Evolutionary conservation across 2,888 invertebrate species (phyloP).

Genomic region (Seira sanloemensis): DNA sequence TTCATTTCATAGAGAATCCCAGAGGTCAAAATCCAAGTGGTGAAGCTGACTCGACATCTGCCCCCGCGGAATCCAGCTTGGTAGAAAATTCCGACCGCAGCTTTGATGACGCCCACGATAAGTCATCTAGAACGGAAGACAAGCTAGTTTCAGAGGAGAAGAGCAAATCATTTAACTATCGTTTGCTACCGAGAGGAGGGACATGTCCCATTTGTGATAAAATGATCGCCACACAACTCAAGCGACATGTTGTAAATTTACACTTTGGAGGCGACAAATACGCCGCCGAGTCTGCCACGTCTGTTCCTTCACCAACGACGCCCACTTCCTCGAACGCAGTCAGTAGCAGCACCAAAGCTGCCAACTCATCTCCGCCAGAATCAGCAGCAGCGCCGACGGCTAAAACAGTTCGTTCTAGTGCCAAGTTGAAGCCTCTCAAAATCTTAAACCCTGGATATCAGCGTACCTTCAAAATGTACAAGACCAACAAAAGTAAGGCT

Average conservation of each 20-base stretch:
- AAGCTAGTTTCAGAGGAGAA: not conserved
- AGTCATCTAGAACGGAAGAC: not conserved
- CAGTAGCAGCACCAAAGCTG: not conserved
- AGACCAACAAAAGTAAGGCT: not conserved
- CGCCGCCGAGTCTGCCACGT: not conserved
- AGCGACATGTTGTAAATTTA: constrained; percentile 22
- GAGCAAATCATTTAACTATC: not conserved
- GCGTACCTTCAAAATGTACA: not conserved
- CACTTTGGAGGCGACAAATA: not conserved
- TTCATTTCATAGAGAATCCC: constrained; percentile 27
- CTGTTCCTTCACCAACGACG: not conserved
- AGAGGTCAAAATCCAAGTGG: constrained; percentile 20
- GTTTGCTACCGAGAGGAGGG: not conserved
- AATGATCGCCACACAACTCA: not conserved
- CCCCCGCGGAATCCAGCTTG: not conserved
- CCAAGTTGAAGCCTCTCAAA: not conserved
- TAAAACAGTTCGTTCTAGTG: not conserved
- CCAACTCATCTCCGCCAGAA: constrained; percentile 27
- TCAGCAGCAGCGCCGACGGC: not conserved
- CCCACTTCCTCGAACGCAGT: not conserved
- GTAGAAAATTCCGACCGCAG: not conserved
- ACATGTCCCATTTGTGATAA: constrained; percentile 39
- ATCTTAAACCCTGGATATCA: not conserved
- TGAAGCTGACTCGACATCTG: not conserved
- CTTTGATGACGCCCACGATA: not conserved